phyloP scores from a whole-genome alignment of 2,888 invertebrate genomes.

The Conomelus anceps region DNA sequence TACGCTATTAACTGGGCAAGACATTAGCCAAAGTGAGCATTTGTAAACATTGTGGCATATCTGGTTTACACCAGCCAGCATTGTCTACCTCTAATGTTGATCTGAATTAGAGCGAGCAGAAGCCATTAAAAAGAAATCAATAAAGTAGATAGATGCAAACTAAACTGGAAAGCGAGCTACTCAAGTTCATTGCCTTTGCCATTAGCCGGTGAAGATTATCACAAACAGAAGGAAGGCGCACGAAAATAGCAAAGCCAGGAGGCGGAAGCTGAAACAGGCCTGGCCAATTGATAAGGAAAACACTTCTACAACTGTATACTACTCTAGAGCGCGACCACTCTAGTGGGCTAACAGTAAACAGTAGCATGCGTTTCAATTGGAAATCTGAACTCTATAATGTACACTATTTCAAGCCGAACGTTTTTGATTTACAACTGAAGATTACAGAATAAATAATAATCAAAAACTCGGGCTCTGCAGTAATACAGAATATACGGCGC shows the following conservation, averaged over 20 bases:
- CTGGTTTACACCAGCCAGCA: background rate
- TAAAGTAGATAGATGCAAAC: background rate
- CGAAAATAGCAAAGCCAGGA: background rate
- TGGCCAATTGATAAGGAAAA: background rate
- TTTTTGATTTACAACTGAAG: background rate
- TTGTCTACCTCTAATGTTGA: background rate
- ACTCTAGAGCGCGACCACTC: background rate
- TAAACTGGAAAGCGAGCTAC: background rate
- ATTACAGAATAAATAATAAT: too few species aligned
- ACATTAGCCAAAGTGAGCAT: background rate
- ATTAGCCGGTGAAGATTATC: background rate
- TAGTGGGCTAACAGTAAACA: background rate
- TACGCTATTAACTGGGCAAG: background rate
- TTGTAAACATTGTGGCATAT: background rate
- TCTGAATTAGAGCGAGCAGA: background rate
- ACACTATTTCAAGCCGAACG: background rate
- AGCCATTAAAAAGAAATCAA: background rate
- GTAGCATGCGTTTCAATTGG: background rate
- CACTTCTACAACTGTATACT: background rate
- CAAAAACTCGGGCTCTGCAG: too few species aligned
- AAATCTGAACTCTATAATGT: background rate
- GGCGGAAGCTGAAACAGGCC: background rate
- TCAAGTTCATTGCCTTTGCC: background rate
- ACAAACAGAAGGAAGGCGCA: background rate
- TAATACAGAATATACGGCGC: background rate